Evolutionary conservation across 23 tunicate species (phyloP).

Genomic region (Styela plicata): DNA sequence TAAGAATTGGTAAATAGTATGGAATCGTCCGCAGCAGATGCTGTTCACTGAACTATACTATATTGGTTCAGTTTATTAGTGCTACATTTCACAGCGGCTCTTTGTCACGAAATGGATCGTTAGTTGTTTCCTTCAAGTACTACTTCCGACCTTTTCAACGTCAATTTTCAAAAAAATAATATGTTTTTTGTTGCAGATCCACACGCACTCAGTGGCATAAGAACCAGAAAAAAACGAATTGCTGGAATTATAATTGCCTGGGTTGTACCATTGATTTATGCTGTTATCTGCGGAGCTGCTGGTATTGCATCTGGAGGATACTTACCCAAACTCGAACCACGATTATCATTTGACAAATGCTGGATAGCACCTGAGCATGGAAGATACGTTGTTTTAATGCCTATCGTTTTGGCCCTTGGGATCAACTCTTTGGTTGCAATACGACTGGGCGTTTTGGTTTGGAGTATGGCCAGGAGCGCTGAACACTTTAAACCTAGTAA

Average conservation of each 20-base stretch:
- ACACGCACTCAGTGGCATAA: not conserved
- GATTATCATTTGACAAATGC: not conserved
- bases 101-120: no score
- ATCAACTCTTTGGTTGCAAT: not conserved
- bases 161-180: no score
- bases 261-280: slow-evolving; percentile 5
- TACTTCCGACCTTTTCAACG: no score
- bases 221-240: not conserved
- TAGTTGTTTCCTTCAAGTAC: not conserved
- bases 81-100: no score
- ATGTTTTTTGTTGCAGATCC: slow-evolving; percentile 12
- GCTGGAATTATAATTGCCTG: not conserved
- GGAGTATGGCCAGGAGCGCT: slow-evolving; percentile 7
- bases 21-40: no score
- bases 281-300: not conserved
- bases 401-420: slow-evolving; percentile 5
- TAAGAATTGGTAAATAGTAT: no score
- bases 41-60: no score
- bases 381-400: slow-evolving; percentile 13
- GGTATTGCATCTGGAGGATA: not conserved
- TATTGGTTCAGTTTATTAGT: no score
- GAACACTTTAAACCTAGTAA: slow-evolving; percentile 23
- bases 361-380: not conserved
- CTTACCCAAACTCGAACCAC: not conserved
- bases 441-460: slow-evolving; percentile 9